Evolutionary conservation across 2,888 invertebrate species (phyloP), one percentile per base, ranked within the genome.

Genomic region (Caenorhabditis sp.): DNA sequence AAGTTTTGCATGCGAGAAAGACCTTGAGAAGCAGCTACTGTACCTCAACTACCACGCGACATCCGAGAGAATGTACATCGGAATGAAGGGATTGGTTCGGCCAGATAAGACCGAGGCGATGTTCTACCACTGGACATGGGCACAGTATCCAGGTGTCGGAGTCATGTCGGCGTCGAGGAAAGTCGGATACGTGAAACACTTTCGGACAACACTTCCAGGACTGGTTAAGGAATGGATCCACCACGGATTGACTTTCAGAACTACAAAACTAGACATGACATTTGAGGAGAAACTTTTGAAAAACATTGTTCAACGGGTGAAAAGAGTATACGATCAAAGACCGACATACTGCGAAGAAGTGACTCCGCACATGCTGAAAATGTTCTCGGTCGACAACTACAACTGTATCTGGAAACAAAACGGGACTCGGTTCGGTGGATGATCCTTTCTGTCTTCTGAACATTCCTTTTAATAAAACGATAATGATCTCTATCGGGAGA

Each of bases 101-200:
- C 61, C 61, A 0, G 61, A 61, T n/a, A 61, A 61, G 61, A 44
- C 9, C 5, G 18, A 61, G 2, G 44, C 61, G 15, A n/a, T 47
- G 18, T 61, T 61, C 61, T 61, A 61, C 18, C 61, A 61, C 47
- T 44, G 61, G 61, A 24, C 61, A 3, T 61, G 15, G 24, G 61
- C 22, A 13, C 61, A 61, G 18, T 61, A 61, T n/a, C 61, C 61
- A 1, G 61, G 61, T 2, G 47, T 47, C 11, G n/a, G 22, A n/a
- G 40, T 47, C 13, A 18, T 40, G 26, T 15, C 26, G 13, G 28
- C 40, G 1, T 13, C 37, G 2, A 24, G 18, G 9, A 15, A 22
- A 1, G n/a, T 44, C 18, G 61, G 44, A 13, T 61, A 47, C 28
- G 20, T 61, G n/a, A 44, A 40, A 1, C 61, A 61, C 47, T 61